A percentile compares a stretch with the other conserved stretches of the same genome.
phyloP scores from a whole-genome alignment of 2,888 invertebrate genomes.

The Neoaliturus tenellus region DNA sequence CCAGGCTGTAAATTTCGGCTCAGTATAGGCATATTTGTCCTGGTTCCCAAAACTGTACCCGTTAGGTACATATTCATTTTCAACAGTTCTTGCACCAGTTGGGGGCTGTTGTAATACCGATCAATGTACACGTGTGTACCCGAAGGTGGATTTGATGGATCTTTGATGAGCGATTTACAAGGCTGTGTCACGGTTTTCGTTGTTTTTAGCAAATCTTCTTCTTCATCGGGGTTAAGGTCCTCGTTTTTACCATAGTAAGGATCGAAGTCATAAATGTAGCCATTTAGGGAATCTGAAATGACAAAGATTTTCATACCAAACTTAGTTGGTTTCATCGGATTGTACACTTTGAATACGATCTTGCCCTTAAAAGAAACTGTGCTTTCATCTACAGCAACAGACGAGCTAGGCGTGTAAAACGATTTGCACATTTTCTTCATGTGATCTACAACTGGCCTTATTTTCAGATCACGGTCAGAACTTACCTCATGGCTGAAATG shows the following conservation, averaged over 20 bases:
- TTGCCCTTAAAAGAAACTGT: constrained; percentile 19
- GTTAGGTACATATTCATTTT: background rate
- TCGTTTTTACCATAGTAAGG: constrained; percentile 30
- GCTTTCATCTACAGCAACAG: constrained; percentile 9
- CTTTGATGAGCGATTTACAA: constrained; percentile 5
- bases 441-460: constrained; percentile 16
- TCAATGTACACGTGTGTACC: background rate
- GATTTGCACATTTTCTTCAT: background rate
- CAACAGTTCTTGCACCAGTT: constrained; percentile 21
- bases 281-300: background rate
- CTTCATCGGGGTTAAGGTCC: background rate
- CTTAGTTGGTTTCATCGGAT: constrained; percentile 11
- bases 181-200: background rate
- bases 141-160: background rate
- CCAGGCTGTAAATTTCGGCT: background rate
- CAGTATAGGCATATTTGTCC: background rate
- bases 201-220: constrained; percentile 33
- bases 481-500: constrained; percentile 12
- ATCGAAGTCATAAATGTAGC: background rate
- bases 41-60: background rate
- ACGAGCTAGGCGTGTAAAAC: background rate
- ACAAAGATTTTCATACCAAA: constrained; percentile 8
- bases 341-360: background rate
- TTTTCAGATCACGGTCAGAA: background rate
- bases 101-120: constrained; percentile 29